Conservation (phyloP, 2,113 vertebrate species). For the Gnathonemus longibarbis region DNA sequence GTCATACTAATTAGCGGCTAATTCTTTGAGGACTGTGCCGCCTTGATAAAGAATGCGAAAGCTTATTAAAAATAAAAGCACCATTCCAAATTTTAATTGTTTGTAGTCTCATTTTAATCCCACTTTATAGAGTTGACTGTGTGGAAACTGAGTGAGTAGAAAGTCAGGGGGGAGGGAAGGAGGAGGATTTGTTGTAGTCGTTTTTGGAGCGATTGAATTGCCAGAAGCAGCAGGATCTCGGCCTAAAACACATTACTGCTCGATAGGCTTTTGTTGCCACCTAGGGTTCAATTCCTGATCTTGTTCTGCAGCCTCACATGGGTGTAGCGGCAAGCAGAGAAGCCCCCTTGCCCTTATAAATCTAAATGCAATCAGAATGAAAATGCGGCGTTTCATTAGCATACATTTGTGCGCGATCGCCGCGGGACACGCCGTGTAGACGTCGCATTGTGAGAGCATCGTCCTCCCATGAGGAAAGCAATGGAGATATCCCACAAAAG, state of each 20-base stretch:
- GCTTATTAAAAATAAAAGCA: conserved; percentile 48
- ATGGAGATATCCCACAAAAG: conserved; percentile 58
- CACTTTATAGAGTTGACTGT: conserved; percentile 41
- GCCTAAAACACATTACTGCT: conserved; percentile 19
- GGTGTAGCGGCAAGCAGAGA: background rate
- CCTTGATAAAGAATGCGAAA: conserved; percentile 51
- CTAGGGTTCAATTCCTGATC: conserved; percentile 34
- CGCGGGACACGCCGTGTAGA: conserved; percentile 35
- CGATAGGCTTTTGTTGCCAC: conserved; percentile 49
- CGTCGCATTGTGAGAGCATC: conserved; percentile 27
- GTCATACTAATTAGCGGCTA: conserved; percentile 56
- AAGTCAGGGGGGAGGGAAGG: background rate
- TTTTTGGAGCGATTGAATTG: conserved; percentile 17
- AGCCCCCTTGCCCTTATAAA: conserved; percentile 35
- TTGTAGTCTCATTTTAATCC: conserved; percentile 51
- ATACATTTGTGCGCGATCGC: conserved; percentile 43
- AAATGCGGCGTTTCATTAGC: conserved; percentile 54
- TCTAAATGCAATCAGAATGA: conserved; percentile 34
- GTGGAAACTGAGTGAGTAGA: conserved; percentile 12
- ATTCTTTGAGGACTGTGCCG: conserved; percentile 52
- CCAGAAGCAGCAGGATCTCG: conserved; percentile 24
- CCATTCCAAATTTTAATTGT: conserved; percentile 43
- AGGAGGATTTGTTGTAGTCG: background rate
- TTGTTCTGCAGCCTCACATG: background rate
- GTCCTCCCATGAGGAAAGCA: conserved; percentile 49